Evolutionary conservation across 2,888 invertebrate species (phyloP).

Genomic region (Ypsolopha sequella): DNA sequence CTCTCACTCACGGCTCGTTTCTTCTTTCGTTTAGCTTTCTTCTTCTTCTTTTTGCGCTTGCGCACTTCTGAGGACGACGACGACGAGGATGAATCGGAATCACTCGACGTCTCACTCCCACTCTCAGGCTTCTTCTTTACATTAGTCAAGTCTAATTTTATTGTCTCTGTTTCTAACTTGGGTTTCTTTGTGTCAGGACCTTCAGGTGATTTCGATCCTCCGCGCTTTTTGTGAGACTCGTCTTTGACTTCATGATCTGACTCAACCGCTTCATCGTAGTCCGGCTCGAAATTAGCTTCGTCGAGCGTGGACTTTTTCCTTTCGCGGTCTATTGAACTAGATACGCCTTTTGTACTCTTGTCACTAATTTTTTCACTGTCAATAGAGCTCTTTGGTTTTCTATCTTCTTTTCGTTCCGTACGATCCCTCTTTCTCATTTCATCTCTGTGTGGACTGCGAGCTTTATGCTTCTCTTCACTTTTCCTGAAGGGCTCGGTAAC

Average conservation of each 20-base stretch:
- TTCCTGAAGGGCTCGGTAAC: conserved; percentile 27
- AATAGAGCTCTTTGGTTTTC: conserved; percentile 24
- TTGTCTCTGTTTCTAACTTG: conserved; percentile 52
- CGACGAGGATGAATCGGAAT: conserved; percentile 61
- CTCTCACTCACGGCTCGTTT: conserved; percentile 74
- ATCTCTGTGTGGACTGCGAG: conserved; percentile 28
- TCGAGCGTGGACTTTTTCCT: conserved; percentile 77
- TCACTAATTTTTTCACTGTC: conserved; percentile 12
- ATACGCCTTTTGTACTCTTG: conserved; percentile 13
- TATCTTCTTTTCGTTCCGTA: conserved; percentile 22
- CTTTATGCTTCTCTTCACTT: conserved; percentile 27
- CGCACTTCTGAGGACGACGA: conserved; percentile 65
- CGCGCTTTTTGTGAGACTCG: conserved; percentile 49
- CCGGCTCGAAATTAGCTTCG: conserved; percentile 81
- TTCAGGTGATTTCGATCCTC: conserved; percentile 37
- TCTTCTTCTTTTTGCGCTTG: conserved; percentile 75
- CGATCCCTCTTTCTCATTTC: conserved; percentile 15
- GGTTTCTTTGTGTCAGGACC: conserved; percentile 39
- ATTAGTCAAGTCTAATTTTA: conserved; percentile 59
- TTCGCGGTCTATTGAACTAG: conserved; percentile 42
- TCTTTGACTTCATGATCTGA: conserved; percentile 75
- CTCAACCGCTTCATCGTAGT: conserved; percentile 75
- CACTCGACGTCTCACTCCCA: conserved; percentile 53
- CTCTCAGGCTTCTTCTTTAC: conserved; percentile 60
- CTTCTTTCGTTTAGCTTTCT: conserved; percentile 72